Evolutionary conservation across 2,888 invertebrate species (phyloP).

Genomic region (Amblyjoppa fuscipennis): DNA sequence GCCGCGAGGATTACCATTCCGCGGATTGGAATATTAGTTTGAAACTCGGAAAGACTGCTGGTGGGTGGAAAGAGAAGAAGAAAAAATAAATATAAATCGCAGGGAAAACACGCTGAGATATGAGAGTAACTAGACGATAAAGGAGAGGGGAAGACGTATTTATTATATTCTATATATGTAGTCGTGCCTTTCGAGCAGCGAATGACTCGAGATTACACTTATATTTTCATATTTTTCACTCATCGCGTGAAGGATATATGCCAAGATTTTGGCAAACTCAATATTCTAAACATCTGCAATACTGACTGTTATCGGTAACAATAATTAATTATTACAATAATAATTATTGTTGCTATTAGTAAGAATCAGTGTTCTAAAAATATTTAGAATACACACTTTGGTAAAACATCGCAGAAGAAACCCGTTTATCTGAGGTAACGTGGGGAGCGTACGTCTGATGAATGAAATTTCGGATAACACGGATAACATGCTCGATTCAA

Average conservation of each 20-base stretch:
- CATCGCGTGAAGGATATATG: background rate
- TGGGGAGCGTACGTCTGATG: no score
- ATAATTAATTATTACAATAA: no score
- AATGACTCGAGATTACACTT: background rate
- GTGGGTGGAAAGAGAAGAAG: background rate
- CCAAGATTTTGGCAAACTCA: no score
- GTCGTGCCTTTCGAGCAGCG: background rate
- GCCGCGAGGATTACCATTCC: conserved; percentile 63
- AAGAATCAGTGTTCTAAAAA: no score
- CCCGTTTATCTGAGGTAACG: no score
- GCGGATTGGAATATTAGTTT: conserved; percentile 70
- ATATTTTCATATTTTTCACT: background rate
- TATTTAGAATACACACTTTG: no score
- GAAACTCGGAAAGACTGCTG: conserved; percentile 54
- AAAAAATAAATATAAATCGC: conserved; percentile 28
- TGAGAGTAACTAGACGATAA: conserved; percentile 10
- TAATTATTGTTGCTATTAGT: no score
- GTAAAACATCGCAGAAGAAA: no score
- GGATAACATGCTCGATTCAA: no score
- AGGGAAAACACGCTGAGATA: conserved; percentile 17
- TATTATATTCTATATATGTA: background rate
- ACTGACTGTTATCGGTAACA: no score
- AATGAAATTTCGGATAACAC: no score
- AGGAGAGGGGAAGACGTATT: conserved; percentile 26
- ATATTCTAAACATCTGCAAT: no score